A percentile compares a stretch with the other conserved stretches of the same genome.
Conservation (phyloP, 2,113 vertebrate genomes). For the Pongo pygmaeus region DNA sequence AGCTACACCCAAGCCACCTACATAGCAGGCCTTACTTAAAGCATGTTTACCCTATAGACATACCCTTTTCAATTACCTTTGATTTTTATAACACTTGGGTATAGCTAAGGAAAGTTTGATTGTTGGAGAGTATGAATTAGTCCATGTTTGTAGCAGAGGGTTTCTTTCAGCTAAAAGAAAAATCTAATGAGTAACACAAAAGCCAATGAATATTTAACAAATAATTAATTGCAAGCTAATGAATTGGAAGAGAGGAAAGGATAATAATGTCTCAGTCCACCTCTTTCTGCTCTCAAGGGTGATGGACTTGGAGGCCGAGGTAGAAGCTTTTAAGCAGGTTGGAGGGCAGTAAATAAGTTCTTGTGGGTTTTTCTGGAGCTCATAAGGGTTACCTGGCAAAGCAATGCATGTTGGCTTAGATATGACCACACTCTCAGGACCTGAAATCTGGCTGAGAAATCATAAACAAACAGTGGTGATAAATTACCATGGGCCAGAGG, state of each 20-base stretch:
- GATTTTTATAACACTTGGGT: neutral
- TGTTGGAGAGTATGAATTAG: neutral
- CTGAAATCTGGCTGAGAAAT: slow-evolving; percentile 53
- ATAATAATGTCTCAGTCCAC: neutral
- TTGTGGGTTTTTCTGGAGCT: slow-evolving; percentile 11
- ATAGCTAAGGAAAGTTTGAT: neutral
- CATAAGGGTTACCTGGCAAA: slow-evolving; percentile 45
- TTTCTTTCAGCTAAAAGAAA: slow-evolving; percentile 45
- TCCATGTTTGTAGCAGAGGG: neutral
- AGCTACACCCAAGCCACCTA: neutral
- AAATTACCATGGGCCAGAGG: neutral
- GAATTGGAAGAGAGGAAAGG: neutral
- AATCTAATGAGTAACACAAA: neutral
- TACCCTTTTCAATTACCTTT: neutral
- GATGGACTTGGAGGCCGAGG: neutral
- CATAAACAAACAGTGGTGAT: slow-evolving; percentile 63
- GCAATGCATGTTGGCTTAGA: slow-evolving; percentile 15
- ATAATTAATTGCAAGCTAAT: neutral
- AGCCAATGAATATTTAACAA: neutral
- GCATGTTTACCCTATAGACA: neutral
- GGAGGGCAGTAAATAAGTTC: neutral
- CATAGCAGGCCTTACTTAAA: neutral
- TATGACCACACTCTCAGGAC: slow-evolving; percentile 30
- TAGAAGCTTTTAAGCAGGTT: neutral
- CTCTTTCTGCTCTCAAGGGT: neutral